Evolutionary conservation across 1,140 invertebrate genomes (phyloP), one percentile per base, ranked within the genome.

Genomic region (Caenorhabditis remanei): DNA sequence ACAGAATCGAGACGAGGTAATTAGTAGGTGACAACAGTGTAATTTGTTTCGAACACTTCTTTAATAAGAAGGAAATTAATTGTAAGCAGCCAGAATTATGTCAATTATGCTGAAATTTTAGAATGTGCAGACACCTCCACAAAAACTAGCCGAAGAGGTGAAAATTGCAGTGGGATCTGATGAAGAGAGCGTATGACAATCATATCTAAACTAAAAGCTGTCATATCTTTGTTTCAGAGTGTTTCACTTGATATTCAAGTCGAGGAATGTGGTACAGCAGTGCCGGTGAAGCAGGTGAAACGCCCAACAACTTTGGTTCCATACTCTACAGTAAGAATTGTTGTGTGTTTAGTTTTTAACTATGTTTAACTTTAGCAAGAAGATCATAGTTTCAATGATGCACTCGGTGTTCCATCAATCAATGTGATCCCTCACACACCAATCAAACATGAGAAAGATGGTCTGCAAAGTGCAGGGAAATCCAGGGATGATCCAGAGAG

Each of bases 401-500:
- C 61, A 6, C 87, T 92, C 5, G 84, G 58, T 19, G 89, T 92
- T n/a, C 91, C 91, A 21, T 88, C 87, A 0, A 92, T 92, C 24
- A 92, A 92, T 84, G 85, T 92, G 13, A 92, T 92, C 43, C 91
- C 91, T 11, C 91, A 92, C 82, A 92, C 91, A 19, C 91, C 91
- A 11, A 83, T 92, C n/a, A 92, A 90, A n/a, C 91, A 85, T 6
- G 55, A 83, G 5, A 56, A 61, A 13, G 46, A 82, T 58, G 55
- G 55, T 41, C 11, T 84, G 58, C 53, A 58, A 9, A 41, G 24
- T 32, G 21, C 41, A 6, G 53, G 55, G 4, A 83, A 83, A 16
- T 41, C 21, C 0, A 63, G 67, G 16, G 40, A 63, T 46, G 84
- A 88, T 21, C 16, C 32, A 0, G 83, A 90, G 9, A 19, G 24